Evolutionary conservation across 2,797 vertebrate species (phyloP).

Genomic region (Alcedo atthis): DNA sequence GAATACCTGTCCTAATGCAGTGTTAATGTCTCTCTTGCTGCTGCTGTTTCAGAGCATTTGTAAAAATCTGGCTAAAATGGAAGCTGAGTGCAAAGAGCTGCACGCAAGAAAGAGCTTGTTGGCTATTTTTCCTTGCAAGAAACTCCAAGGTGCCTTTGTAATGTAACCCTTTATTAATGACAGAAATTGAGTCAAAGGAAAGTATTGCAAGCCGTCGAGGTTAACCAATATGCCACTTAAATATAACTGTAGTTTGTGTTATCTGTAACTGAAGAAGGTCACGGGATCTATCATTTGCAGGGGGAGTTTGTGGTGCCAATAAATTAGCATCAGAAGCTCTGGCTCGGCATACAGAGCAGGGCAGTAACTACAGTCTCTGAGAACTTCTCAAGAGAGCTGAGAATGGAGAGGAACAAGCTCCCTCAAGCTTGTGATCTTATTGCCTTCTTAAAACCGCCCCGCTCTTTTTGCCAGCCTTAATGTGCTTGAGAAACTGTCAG

Average conservation of each 20-base stretch:
- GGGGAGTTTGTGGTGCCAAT: conserved; percentile 21
- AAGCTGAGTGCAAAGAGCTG: background rate
- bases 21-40: background rate
- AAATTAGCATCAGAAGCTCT: conserved; percentile 48
- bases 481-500: conserved; percentile 15
- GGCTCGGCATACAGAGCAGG: conserved; percentile 44
- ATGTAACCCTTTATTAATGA: conserved; percentile 38
- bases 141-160: conserved; percentile 66
- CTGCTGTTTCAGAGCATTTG: background rate
- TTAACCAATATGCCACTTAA: conserved; percentile 56
- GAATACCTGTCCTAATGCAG: background rate
- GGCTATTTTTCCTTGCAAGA: background rate
- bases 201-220: background rate
- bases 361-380: background rate
- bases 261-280: conserved; percentile 70
- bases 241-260: conserved; percentile 57
- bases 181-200: conserved; percentile 7
- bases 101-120: background rate
- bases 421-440: background rate
- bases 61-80: background rate
- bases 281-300: conserved; percentile 29
- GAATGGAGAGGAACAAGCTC: background rate
- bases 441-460: background rate
- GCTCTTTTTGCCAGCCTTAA: background rate
- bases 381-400: background rate